A percentile compares a stretch with the other conserved stretches of the same genome.
Conservation (phyloP, 23 tunicate species). For the Styela clava region DNA sequence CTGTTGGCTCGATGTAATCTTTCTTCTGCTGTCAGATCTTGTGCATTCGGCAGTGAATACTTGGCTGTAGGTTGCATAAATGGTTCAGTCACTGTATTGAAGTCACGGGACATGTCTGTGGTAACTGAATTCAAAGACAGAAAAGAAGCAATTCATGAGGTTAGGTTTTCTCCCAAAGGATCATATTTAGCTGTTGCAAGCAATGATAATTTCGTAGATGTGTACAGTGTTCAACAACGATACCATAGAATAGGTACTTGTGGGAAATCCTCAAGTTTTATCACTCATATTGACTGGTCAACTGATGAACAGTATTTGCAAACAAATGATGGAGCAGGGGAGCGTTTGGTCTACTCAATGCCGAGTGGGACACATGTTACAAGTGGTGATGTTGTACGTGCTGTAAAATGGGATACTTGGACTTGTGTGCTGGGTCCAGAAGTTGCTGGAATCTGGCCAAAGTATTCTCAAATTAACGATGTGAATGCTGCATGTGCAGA, state of each 20-base stretch:
- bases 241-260: conserved; percentile 75
- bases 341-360: conserved; percentile 88
- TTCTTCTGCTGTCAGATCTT: conserved; percentile 75
- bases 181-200: conserved; percentile 92
- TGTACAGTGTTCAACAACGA: conserved; percentile 68
- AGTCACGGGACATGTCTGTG: conserved; percentile 66
- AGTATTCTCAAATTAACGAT: conserved; percentile 94
- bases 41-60: conserved; percentile 70
- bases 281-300: conserved; percentile 99
- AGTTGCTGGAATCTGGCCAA: conserved; percentile 98
- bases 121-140: conserved; percentile 63
- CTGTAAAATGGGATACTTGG: conserved; percentile 83
- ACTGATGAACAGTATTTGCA: conserved; percentile 66
- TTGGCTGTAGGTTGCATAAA: conserved; percentile 93
- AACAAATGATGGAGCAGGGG: conserved; percentile 99
- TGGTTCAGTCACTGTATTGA: conserved; percentile 68
- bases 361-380: conserved; percentile 61
- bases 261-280: conserved; percentile 90
- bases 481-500: conserved; percentile 86
- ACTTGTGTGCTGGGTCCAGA: conserved; percentile 90
- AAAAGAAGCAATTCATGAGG: conserved; percentile 92
- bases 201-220: conserved; percentile 95
- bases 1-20: conserved; percentile 60
- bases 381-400: conserved; percentile 63
- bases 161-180: conserved; percentile 90